Base-by-base conservation (phyloP, 2,113 vertebrate species). In the Climacteris rufus region DNA sequence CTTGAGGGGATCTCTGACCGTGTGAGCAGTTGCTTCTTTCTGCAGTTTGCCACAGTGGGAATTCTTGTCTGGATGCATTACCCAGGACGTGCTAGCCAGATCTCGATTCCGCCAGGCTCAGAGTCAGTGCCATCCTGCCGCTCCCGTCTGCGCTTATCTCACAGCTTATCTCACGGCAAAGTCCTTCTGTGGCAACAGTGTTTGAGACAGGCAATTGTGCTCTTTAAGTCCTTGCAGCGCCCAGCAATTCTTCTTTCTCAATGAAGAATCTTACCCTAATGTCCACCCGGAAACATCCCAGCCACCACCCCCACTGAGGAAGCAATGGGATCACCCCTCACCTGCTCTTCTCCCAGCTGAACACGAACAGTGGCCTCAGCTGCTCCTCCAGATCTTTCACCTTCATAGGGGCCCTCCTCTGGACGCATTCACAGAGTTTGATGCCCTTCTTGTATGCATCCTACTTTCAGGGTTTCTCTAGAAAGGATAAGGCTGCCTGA, bases 301-400 rank as follows among this genome's bases (percentile, higher is more conserved):
- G 10, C 24, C 4, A 1, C 65, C 40, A 16, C 15, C 5, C 4
- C 3, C 12, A 15, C 3, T 42, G 22, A 83, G 5, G 18, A 68
- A 56, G 11, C 7, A 2, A 23, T 14, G 8, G 18, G 21, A 5
- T 49, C 8, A 61, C 4, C 15, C 6, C 3, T 65, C 21, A n/a
- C 28, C 23, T 68, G 24, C 21, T 42, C 22, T 61, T 78, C 40
- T 49, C 39, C 21, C 60, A 8, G 18, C 8, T 45, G 24, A 93
- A 40, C 7, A 42, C 52, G 6, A 16, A 54, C 47, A n/a, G 18
- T 54, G 18, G 28, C 33, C 11, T 65, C 57, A 71, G 40, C 28
- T 1, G 0, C 31, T 50, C 18, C 16, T 52, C 0, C 0, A 89
- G 25, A 10, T 15, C 30, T 13, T 72, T 66, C 42, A 53, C 17